Conservation (phyloP, 1,140 invertebrate species). For the Streblospio benedicti region DNA sequence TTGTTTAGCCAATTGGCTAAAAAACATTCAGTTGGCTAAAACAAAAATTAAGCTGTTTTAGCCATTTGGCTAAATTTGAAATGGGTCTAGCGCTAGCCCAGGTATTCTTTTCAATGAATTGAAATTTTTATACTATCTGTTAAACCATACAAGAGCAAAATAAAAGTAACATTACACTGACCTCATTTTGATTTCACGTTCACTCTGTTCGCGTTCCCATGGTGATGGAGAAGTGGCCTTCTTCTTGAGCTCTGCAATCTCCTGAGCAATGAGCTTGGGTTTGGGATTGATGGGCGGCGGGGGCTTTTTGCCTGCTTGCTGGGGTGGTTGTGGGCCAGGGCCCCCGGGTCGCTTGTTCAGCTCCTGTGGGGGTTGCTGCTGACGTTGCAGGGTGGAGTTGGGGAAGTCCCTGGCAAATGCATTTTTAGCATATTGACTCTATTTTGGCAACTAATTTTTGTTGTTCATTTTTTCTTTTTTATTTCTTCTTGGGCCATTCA, state of each 20-base stretch:
- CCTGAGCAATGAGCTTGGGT: too few species aligned
- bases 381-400: background rate
- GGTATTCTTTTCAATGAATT: too few species aligned
- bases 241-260: background rate
- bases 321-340: conserved; percentile 3
- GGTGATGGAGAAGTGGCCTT: conserved; percentile 24
- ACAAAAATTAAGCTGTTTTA: too few species aligned
- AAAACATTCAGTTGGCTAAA: too few species aligned
- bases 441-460: background rate
- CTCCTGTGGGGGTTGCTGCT: background rate
- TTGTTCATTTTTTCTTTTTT: too few species aligned
- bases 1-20: too few species aligned
- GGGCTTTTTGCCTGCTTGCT: conserved; percentile 4
- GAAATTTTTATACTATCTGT: too few species aligned
- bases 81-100: too few species aligned
- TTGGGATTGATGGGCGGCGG: conserved; percentile 9
- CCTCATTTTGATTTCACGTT: conserved; percentile 17
- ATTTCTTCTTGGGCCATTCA: too few species aligned
- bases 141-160: too few species aligned
- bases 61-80: too few species aligned
- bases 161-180: too few species aligned
- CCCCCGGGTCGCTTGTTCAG: background rate
- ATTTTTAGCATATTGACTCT: background rate
- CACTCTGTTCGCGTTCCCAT: conserved; percentile 40
- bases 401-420: background rate